Evolutionary conservation across 1,140 invertebrate genomes (phyloP).

Genomic region (Penaeus vannamei): DNA sequence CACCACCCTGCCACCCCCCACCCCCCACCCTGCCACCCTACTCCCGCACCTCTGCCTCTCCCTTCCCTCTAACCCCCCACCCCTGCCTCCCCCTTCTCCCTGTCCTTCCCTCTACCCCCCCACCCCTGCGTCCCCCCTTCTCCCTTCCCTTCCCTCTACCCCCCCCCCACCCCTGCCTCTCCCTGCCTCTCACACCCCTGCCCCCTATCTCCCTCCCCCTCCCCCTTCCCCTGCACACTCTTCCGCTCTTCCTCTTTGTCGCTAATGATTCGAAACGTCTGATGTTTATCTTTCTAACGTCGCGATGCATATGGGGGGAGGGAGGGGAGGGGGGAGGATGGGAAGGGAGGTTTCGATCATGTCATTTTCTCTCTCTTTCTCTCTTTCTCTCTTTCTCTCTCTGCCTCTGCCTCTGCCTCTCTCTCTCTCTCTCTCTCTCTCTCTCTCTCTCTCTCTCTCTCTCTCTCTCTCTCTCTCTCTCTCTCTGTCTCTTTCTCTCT

Average conservation of each 20-base stretch:
- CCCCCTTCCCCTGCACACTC: not conserved
- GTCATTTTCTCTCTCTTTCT: no score
- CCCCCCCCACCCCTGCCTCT: not conserved
- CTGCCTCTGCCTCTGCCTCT: no score
- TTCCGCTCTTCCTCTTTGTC: conserved; percentile 25
- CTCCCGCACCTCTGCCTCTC: not conserved
- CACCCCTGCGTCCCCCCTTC: not conserved
- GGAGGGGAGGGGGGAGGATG: no score
- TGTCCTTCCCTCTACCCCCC: not conserved
- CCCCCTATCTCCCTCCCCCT: not conserved
- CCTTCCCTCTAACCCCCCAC: not conserved
- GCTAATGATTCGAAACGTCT: conserved; percentile 32
- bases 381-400: no score
- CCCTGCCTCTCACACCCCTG: not conserved
- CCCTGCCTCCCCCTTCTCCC: not conserved
- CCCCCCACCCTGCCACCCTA: not conserved
- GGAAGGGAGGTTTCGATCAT: no score
- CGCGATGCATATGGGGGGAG: no score
- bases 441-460: no score
- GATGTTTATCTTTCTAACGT: no score
- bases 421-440: no score
- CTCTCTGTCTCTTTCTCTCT: no score
- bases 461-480: no score
- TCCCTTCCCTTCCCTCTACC: not conserved
- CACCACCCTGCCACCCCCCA: not conserved